These are phyloP conservation scores for Varecia variegata DNA, from an alignment of 2,797 vertebrate species.

Conservation along the genomic window DNA sequence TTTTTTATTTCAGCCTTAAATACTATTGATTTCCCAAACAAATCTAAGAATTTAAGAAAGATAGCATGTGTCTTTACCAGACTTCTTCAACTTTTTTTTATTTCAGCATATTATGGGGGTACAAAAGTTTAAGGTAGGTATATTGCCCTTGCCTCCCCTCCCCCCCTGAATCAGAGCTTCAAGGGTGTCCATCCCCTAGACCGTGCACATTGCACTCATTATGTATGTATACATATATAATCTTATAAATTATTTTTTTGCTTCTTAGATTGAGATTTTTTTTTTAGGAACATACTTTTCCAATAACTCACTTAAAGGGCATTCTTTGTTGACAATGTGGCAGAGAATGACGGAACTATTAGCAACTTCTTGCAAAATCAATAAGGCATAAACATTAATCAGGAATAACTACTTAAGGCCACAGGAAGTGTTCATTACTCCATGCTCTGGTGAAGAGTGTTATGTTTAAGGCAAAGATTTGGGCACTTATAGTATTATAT, in stretches of 20 bases:
- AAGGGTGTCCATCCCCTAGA: too few relatives aligned
- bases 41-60: not conserved
- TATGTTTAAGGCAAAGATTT: not conserved
- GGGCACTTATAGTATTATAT: not conserved
- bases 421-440: not conserved
- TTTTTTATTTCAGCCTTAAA: not conserved
- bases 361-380: conserved; percentile 27
- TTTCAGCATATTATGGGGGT: too few relatives aligned
- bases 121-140: too few relatives aligned
- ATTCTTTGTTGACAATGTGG: not conserved
- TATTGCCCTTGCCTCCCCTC: too few relatives aligned
- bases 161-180: too few relatives aligned
- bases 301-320: not conserved
- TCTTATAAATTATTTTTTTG: not conserved
- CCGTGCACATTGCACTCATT: too few relatives aligned
- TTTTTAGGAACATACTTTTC: not conserved
- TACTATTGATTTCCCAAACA: not conserved
- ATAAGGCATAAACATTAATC: conserved; percentile 23
- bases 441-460: not conserved
- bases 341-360: not conserved
- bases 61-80: not conserved
- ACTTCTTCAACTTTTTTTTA: not conserved
- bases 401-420: conserved; percentile 23
- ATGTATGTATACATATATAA: not conserved
- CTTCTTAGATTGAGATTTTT: not conserved